Conservation (phyloP, 2,888 invertebrate genomes). For the Limnephilus auricula region DNA sequence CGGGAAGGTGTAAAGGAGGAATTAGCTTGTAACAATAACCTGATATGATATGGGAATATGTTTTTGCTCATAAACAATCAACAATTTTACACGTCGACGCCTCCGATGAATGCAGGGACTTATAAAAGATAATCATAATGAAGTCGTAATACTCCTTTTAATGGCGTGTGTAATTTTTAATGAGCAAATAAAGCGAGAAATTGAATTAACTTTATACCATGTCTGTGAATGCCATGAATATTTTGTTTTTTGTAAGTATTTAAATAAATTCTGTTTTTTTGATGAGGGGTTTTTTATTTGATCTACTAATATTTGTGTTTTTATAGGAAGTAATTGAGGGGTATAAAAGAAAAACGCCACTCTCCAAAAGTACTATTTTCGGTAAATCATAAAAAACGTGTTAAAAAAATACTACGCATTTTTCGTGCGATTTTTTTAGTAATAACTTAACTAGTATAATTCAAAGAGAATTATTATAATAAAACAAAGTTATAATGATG, state of each 20-base stretch:
- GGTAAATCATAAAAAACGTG: no score
- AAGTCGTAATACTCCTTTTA: neutral
- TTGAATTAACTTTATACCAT: neutral
- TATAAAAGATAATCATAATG: neutral
- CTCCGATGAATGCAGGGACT: slow-evolving; percentile 1
- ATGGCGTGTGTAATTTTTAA: neutral
- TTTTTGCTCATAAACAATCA: slow-evolving; percentile 50
- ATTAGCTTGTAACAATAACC: slow-evolving; percentile 8
- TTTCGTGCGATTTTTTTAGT: no score
- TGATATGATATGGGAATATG: slow-evolving; percentile 45
- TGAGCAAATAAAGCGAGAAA: neutral
- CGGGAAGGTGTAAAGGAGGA: neutral
- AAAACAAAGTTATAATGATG: no score
- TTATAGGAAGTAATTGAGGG: neutral
- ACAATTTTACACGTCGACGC: slow-evolving; percentile 49
- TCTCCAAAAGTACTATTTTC: no score
- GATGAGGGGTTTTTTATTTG: neutral
- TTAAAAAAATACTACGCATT: no score
- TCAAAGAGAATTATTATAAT: no score
- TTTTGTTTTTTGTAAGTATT: neutral
- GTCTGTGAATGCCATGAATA: neutral
- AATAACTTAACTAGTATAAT: no score
- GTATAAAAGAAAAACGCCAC: no score
- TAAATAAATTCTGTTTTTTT: neutral
- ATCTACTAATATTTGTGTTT: neutral